Base-by-base conservation (phyloP, 53 echinoderm and acorn worm species). In the Paelopatides confundens region DNA sequence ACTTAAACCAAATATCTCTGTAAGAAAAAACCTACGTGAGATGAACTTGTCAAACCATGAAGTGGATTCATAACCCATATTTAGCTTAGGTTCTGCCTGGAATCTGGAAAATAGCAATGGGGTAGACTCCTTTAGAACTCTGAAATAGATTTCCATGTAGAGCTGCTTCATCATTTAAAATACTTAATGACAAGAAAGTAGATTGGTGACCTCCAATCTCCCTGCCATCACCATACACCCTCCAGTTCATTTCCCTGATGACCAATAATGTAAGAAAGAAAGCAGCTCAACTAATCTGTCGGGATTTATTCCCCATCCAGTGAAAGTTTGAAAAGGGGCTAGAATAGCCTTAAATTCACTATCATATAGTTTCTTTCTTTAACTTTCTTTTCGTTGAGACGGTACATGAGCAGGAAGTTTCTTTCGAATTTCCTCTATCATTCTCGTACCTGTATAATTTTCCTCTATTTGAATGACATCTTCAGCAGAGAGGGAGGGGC, bases 51-150 rank as follows among this genome's bases (percentile, higher is more conserved):
- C 28, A 6, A 63, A 63, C 64, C 64, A 63, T 9, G 64, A 63
- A 28, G 4, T 63, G 23, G 28, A 6, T 5, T n/a, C n/a, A n/a
- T n/a, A 24, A 63, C 28, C 28, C 23, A 0, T 52, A 21, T 2
- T 81, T 81, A 31, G 51, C 54, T 83, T 94, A 90, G 82, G 38
- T 95, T 95, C 46, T 92, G 92, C 17, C 95, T 26, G 3, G 85
- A 79, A 51, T 94, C 95, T 93, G 88, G 33, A 95, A 95, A 14
- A 95, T 88, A 18, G 87, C 35, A 32, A 93, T 49, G 23, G 90
- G 93, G 37, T 82, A 93, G 5, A 81, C 62, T 31, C 90, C 87
- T 2, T 64, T 64, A 64, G 64, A 18, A 6, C 38, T 15, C 26
- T 71, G 35, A 0, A 35, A 34, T 0, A 15, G 14, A 71, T 71